Percentiles rank a stretch among this genome's conserved stretches.
These are phyloP conservation scores for Ifrita kowaldi DNA, from an alignment of 2,113 vertebrate species.

Conservation along the genomic window DNA sequence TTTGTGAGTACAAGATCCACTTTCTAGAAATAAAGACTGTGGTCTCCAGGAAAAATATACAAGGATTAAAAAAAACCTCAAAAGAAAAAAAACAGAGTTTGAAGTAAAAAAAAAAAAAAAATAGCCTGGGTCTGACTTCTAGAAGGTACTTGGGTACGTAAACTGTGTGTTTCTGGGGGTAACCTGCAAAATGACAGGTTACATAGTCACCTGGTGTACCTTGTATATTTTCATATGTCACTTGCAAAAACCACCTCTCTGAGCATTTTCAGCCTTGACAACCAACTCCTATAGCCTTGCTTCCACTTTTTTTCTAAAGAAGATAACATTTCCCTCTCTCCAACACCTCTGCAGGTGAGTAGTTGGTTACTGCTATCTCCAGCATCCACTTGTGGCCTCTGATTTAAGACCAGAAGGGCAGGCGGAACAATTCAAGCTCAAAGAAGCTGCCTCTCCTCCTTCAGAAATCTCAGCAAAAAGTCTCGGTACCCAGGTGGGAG, in stretches of 20 bases:
- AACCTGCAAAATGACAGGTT: background rate
- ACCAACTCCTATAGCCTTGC: background rate
- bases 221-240: background rate
- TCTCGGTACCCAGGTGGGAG: background rate
- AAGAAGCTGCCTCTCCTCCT: background rate
- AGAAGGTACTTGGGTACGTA: background rate
- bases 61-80: background rate
- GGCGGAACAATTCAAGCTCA: background rate
- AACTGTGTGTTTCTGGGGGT: background rate
- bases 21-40: background rate
- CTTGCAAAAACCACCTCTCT: background rate
- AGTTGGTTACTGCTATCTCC: background rate
- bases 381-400: background rate
- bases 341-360: background rate
- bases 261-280: background rate
- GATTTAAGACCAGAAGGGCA: background rate
- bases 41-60: background rate
- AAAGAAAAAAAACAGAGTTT: background rate
- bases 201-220: background rate
- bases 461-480: background rate
- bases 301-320: background rate
- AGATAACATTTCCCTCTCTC: background rate
- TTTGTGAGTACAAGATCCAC: background rate
- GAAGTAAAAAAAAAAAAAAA: background rate
- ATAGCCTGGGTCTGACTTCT: background rate